Percentiles rank a stretch among this genome's conserved stretches.
phyloP scores from a whole-genome alignment of 2,797 vertebrate species.

The Tangara arthus region DNA sequence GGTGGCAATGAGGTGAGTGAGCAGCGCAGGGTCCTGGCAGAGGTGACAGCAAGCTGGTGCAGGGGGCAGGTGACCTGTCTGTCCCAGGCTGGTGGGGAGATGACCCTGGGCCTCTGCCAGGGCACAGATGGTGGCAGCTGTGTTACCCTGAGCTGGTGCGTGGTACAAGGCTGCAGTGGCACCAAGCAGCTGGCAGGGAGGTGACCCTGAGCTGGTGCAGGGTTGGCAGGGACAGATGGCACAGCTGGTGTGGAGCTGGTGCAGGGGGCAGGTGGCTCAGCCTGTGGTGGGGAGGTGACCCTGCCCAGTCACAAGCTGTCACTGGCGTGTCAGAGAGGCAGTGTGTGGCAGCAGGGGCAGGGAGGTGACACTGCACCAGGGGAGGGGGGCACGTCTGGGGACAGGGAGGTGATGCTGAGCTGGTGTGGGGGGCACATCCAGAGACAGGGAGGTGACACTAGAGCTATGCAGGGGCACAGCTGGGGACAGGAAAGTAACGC shows the following conservation, averaged over 20 bases:
- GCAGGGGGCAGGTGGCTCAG: not conserved
- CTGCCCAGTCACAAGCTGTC: not conserved
- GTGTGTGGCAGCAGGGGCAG: not conserved
- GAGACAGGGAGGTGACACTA: not conserved
- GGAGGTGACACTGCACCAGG: fast-evolving
- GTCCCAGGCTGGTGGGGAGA: not conserved
- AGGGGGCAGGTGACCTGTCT: not conserved
- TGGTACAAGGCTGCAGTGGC: not conserved
- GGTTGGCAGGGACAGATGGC: not conserved
- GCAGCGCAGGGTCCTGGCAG: not conserved
- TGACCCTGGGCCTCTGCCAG: not conserved
- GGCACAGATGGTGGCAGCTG: not conserved
- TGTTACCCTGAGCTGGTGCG: not conserved
- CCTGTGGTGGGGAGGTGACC: not conserved
- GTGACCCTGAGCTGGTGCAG: not conserved
- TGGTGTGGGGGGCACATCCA: not conserved
- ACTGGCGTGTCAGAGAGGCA: fast-evolving
- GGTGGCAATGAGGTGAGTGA: not conserved
- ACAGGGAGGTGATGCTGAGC: not conserved
- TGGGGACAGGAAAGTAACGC: not conserved
- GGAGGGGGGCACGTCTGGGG: fast-evolving
- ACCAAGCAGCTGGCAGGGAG: not conserved
- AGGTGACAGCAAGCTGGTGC: not conserved
- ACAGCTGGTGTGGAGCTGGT: not conserved
- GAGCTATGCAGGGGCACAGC: not conserved